Evolutionary conservation across 2,888 invertebrate genomes (phyloP), one percentile per base, ranked within the genome.

Genomic region (Aspidiotus rigidus): DNA sequence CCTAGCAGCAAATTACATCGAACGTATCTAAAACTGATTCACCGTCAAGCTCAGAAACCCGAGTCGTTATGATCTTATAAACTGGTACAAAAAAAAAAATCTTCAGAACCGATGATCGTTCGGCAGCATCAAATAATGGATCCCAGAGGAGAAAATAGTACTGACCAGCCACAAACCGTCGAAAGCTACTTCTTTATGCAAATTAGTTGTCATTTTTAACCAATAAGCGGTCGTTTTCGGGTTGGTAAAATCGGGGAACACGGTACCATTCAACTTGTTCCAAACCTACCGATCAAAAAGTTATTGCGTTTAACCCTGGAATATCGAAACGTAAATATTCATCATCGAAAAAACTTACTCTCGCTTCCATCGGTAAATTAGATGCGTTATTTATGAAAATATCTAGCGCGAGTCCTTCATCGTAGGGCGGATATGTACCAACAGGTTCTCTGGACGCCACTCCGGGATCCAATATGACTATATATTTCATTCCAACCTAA

Each of bases 381-480:
- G 81, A 79, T 7, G 75, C 73, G 76, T 90, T 87, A 75, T 86
- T 88, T 13, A 93, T 80, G 74, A 93, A 91, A 64, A 92, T 80
- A 71, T 85, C 83, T 80, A 85, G 80, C 72, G 84, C 82, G 0
- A 89, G 74, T 0, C 91, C 92, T 64, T 86, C 83, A 74, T 90
- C 90, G 77, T 82, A 92, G 0, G 92, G 90, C 0, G 83, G 82
- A 76, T 92, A 93, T 0, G 81, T 80, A 0, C 88, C 89, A 0
- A 80, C 77, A 15, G 78, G 77, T 74, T 89, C 87, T 0, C 84
- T 82, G 0, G 83, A 87, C 73, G 88, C 88, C 15, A 92, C 82
- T 2, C 90, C 92, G 0, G 91, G 86, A 77, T 92, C 87, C 71
- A 90, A 81, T 28, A 90, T 78, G 2, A 87, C 83, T 64, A 90